phyloP scores from a whole-genome alignment of 37 sponge, comb jelly and placozoan genomes.

The Beroe forskalii region DNA sequence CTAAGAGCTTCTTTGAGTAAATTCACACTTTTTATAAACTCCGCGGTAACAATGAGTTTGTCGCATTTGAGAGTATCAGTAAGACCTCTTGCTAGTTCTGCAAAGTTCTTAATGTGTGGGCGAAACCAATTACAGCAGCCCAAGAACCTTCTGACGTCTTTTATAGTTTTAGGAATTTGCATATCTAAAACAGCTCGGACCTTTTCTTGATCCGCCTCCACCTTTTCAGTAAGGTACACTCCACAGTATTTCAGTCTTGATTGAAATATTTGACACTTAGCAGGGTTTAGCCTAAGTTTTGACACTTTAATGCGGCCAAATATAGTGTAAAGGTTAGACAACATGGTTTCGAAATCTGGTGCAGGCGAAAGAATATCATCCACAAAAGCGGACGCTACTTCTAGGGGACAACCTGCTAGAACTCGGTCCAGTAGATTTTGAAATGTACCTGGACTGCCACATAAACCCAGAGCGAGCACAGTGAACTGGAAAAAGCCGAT shows the following conservation, averaged over 20 bases:
- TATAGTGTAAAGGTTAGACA: slow-evolving; percentile 66
- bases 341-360: slow-evolving; percentile 27
- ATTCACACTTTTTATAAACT: slow-evolving; percentile 66
- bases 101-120: slow-evolving; percentile 34
- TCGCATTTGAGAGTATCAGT: slow-evolving; percentile 57
- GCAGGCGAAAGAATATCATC: slow-evolving; percentile 70
- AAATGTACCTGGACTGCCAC: slow-evolving; percentile 70
- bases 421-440: slow-evolving; percentile 71
- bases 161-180: neutral
- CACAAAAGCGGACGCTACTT: slow-evolving; percentile 67
- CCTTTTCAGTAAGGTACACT: slow-evolving; percentile 68
- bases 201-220: slow-evolving; percentile 68
- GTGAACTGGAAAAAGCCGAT: slow-evolving; percentile 71
- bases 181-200: neutral
- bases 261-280: slow-evolving; percentile 69
- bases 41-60: slow-evolving; percentile 44
- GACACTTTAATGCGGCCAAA: slow-evolving; percentile 72
- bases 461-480: slow-evolving; percentile 69
- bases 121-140: slow-evolving; percentile 16
- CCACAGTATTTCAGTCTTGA: slow-evolving; percentile 68
- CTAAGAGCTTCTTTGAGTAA: slow-evolving; percentile 67
- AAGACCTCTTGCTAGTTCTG: neutral
- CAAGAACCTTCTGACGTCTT: neutral
- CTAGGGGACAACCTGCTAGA: slow-evolving; percentile 65
- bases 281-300: slow-evolving; percentile 69